Evolutionary conservation across 2,888 invertebrate genomes (phyloP).

Genomic region (Crepidodera aurea): DNA sequence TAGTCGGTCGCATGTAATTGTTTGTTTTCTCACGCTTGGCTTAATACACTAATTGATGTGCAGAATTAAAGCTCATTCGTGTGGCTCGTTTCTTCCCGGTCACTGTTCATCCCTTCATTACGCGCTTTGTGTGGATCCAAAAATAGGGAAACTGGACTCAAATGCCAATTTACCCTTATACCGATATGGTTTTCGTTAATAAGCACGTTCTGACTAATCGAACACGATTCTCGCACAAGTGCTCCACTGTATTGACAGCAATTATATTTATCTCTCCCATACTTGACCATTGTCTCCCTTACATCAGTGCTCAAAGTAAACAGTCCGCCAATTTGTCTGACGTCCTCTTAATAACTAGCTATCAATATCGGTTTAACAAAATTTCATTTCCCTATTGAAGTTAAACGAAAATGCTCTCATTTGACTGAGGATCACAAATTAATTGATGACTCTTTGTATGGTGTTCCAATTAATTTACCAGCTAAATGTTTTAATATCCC

Average conservation of each 20-base stretch:
- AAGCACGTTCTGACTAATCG: constrained; percentile 51
- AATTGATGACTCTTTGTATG: constrained; percentile 1
- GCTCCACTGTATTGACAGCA: constrained; percentile 45
- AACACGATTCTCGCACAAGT: constrained; percentile 43
- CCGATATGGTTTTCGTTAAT: constrained; percentile 57
- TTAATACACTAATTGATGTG: constrained; percentile 62
- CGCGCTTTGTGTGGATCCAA: constrained; percentile 53
- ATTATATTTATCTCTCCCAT: constrained; percentile 50
- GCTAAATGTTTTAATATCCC: no score
- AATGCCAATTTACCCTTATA: constrained; percentile 55
- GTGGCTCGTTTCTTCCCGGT: constrained; percentile 53
- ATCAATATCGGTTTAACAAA: constrained; percentile 23
- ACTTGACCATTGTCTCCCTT: constrained; percentile 44
- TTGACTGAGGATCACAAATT: constrained; percentile 8
- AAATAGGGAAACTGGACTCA: constrained; percentile 51
- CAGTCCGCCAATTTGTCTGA: constrained; percentile 25
- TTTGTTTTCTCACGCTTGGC: constrained; percentile 63
- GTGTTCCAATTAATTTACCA: neutral
- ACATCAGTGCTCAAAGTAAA: constrained; percentile 28
- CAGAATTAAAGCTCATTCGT: constrained; percentile 61
- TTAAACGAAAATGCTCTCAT: neutral
- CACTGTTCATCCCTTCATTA: constrained; percentile 55
- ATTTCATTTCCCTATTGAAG: constrained; percentile 20
- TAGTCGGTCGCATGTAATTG: constrained; percentile 59
- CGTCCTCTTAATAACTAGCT: constrained; percentile 24